These are phyloP conservation scores for Chlorospingus semifuscus DNA, from an alignment of 2,797 vertebrate species.

Conservation along the genomic window DNA sequence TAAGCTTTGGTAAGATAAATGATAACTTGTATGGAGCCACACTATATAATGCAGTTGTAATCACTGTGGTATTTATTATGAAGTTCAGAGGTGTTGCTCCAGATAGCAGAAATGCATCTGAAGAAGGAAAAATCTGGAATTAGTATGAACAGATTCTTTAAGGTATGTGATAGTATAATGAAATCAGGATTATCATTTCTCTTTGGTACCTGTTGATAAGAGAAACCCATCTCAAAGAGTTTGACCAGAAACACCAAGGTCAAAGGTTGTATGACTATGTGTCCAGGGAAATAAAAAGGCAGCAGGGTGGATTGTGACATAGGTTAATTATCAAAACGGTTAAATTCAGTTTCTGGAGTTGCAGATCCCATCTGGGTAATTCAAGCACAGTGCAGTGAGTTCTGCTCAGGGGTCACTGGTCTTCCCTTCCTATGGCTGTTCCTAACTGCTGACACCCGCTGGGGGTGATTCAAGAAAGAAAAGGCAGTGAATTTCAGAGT, in stretches of 20 bases:
- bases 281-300: background rate
- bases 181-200: background rate
- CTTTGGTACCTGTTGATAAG: background rate
- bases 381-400: background rate
- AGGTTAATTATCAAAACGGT: background rate
- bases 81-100: background rate
- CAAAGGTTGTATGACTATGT: background rate
- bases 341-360: background rate
- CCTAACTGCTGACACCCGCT: background rate
- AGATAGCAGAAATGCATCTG: background rate
- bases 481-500: background rate
- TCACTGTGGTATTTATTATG: background rate
- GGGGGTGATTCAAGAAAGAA: background rate
- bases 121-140: background rate
- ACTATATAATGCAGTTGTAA: background rate
- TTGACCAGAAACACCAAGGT: background rate
- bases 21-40: background rate
- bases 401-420: accelerated
- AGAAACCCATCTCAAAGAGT: background rate
- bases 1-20: background rate
- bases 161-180: background rate
- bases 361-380: background rate
- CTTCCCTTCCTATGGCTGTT: background rate
- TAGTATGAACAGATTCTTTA: background rate
- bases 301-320: background rate